Evolutionary conservation across 2,888 invertebrate species (phyloP), one percentile per base, ranked within the genome.

Genomic region (Tetheella fluctuosa): DNA sequence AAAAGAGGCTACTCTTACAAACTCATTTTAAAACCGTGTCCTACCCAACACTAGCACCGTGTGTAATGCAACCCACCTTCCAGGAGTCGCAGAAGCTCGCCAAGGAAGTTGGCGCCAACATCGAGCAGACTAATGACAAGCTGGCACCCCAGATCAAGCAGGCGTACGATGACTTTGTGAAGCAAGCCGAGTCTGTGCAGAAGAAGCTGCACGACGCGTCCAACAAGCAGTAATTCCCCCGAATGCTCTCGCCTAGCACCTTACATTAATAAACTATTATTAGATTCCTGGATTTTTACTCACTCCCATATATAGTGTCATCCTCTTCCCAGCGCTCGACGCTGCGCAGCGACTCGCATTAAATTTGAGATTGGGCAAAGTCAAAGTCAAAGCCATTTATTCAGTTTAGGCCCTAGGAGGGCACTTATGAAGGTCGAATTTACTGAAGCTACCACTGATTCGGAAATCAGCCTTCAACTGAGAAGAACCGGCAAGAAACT

Each of bases 121-220:
- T 85, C 62, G 90, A 90, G 62, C 65, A 82, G 70, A 80, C 88
- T 69, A 89, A 87, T 86, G 61, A 88, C 78, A 87, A 90, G 76
- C 76, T 93, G 66, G 89, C 85, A 52, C 91, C 91, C 28, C 73
- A 86, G 81, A 68, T 92, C 76, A 86, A 89, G 83, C 73, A 74
- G 25, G 92, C 91, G 1, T 91, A 86, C 84, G 86, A 91, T 25
- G 83, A 84, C 74, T 88, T 92, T 80, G 79, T 84, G 23, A 87
- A 88, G 80, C 82, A 87, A 54, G 81, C 79, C 54, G 74, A 88
- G 76, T 74, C 74, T 28, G 74, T 92, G 58, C 88, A 88, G 81
- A 85, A 88, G 86, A 88, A 89, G 67, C 48, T 92, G 67, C 89
- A 89, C 79, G 91, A 88, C 23, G 90, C 85, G 64, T 90, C 91